phyloP scores from a whole-genome alignment of 2,113 vertebrate species.

The Gymnogyps californianus region DNA sequence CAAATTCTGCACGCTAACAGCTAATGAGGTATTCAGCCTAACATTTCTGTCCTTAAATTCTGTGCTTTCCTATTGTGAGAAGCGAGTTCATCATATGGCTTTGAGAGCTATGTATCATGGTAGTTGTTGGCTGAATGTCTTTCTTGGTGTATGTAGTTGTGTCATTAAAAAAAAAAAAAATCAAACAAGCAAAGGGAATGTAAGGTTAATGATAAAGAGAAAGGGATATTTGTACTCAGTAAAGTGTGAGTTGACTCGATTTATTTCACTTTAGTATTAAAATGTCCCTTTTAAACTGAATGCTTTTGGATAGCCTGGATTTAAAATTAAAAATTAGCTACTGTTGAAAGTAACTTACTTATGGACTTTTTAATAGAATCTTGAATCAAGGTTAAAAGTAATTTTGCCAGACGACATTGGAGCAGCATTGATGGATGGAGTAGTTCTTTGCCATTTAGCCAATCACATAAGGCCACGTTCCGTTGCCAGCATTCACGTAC shows the following conservation, averaged over 20 bases:
- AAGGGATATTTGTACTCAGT: neutral
- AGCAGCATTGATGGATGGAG: constrained; percentile 95
- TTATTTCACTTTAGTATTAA: neutral
- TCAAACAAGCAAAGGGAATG: neutral
- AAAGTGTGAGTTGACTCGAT: neutral
- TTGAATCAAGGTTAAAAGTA: constrained; percentile 94
- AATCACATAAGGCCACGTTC: constrained; percentile 98
- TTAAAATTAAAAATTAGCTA: neutral
- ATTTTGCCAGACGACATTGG: constrained; percentile 95
- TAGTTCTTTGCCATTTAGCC: constrained; percentile 96
- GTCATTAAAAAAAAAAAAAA: neutral
- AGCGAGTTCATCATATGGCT: neutral
- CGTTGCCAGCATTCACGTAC: constrained; percentile 96
- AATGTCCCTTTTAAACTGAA: neutral
- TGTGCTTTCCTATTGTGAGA: neutral
- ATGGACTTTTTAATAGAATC: constrained; percentile 78
- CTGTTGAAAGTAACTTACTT: neutral
- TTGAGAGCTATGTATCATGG: neutral
- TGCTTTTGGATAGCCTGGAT: neutral
- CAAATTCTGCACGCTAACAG: neutral
- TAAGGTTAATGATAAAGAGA: neutral
- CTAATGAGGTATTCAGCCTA: neutral
- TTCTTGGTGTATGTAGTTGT: neutral
- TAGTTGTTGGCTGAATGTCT: neutral
- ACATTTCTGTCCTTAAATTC: neutral